A percentile compares a stretch with the other conserved stretches of the same genome.
phyloP scores from a whole-genome alignment of 2,797 vertebrate genomes.

The Dromococcyx pavoninus region DNA sequence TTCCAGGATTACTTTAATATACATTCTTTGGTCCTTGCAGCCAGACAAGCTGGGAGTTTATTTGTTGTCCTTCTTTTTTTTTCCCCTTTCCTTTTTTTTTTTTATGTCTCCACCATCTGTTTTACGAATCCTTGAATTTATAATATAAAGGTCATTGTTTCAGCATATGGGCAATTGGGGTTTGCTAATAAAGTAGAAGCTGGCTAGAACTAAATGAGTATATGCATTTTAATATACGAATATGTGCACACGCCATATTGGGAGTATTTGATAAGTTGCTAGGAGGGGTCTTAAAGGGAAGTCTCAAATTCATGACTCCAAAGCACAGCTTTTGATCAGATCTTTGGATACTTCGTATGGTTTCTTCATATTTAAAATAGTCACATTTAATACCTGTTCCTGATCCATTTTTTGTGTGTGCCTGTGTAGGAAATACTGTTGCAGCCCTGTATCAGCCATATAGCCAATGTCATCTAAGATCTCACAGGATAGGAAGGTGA shows the following conservation, averaged over 20 bases:
- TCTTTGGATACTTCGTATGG: not conserved
- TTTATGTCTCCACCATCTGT: slow-evolving; percentile 21
- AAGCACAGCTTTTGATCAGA: not conserved
- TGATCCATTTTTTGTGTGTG: not conserved
- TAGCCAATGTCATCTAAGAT: not conserved
- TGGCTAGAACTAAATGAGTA: not conserved
- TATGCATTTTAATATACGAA: not conserved
- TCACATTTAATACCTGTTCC: not conserved
- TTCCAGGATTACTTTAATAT: slow-evolving; percentile 19
- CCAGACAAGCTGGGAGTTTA: not conserved
- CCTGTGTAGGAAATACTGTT: not conserved
- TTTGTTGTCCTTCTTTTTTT: not conserved
- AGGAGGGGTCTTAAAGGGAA: not conserved
- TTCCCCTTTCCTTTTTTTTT: not conserved
- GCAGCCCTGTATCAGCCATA: not conserved
- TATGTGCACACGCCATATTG: not conserved
- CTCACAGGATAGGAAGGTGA: not conserved
- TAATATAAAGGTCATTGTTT: slow-evolving; percentile 46
- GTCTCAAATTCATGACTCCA: not conserved
- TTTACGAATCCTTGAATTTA: slow-evolving; percentile 40
- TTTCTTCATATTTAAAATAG: not conserved
- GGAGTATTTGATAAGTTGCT: not conserved
- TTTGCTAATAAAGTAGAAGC: not conserved
- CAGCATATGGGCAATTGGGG: not conserved
- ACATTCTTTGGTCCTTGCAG: not conserved